These are phyloP conservation scores for Mus pahari DNA, from an alignment of 2,113 vertebrate genomes.

Conservation along the genomic window DNA sequence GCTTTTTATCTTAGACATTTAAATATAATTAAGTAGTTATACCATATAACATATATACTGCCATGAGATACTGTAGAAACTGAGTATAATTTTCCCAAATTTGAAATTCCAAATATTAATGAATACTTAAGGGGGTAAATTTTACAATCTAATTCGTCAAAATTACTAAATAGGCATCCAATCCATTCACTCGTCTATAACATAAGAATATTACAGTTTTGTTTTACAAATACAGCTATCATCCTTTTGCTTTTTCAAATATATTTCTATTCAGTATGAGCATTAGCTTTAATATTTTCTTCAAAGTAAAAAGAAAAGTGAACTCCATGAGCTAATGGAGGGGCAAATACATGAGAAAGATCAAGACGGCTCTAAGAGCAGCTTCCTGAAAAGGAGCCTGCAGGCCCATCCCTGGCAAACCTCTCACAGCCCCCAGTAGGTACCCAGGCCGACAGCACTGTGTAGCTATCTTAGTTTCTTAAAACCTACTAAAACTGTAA, in stretches of 20 bases:
- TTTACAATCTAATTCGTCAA: neutral
- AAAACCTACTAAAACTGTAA: constrained; percentile 34
- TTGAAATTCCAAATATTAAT: constrained; percentile 36
- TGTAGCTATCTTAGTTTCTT: neutral
- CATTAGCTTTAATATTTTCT: constrained; percentile 22
- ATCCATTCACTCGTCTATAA: neutral
- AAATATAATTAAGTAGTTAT: neutral
- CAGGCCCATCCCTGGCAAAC: neutral
- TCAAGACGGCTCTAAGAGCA: neutral
- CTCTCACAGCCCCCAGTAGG: neutral
- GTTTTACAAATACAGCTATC: constrained; percentile 46
- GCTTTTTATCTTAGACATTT: constrained; percentile 22
- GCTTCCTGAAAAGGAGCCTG: neutral
- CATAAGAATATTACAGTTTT: constrained; percentile 27
- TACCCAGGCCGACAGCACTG: neutral
- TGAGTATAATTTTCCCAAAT: neutral
- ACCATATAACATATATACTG: neutral
- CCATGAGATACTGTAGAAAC: neutral
- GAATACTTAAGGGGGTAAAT: neutral
- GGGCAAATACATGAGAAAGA: neutral
- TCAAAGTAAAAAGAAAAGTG: constrained; percentile 43
- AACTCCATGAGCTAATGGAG: neutral
- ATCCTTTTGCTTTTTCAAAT: constrained; percentile 4
- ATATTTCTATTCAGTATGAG: neutral
- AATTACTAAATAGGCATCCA: constrained; percentile 21